Evolutionary conservation across 2,797 vertebrate species (phyloP).

Genomic region (Mus minutoides): DNA sequence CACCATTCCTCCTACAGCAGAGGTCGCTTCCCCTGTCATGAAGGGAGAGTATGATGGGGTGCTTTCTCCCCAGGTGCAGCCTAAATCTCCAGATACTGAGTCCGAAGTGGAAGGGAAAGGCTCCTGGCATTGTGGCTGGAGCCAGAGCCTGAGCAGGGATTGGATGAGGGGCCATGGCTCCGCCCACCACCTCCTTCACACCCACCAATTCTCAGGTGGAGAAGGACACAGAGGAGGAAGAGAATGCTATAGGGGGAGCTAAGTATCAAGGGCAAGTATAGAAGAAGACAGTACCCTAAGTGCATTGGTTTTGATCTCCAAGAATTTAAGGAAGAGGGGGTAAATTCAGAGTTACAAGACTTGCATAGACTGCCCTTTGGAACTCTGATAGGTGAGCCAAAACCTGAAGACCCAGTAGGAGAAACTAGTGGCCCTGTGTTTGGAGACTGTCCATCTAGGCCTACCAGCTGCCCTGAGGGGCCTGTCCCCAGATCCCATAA

Average conservation of each 20-base stretch:
- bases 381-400: neutral
- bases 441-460: neutral
- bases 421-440: neutral
- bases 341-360: neutral
- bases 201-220: neutral
- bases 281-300: neutral
- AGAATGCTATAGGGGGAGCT: neutral
- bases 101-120: neutral
- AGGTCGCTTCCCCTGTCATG: conserved; percentile 36
- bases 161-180: neutral
- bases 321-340: conserved; percentile 39
- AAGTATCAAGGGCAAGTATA: neutral
- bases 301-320: neutral
- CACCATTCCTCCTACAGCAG: conserved; percentile 68
- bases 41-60: neutral
- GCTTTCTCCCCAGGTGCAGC: neutral
- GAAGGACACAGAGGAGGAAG: rapidly evolving
- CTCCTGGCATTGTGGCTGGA: neutral
- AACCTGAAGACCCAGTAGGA: conserved; percentile 13
- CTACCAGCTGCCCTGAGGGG: conserved; percentile 38
- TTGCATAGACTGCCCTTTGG: conserved; percentile 50
- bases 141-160: neutral
- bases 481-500: neutral
- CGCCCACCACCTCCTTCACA: conserved; percentile 51
- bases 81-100: conserved; percentile 12